Conservation (phyloP, 2,888 invertebrate species). For the Torymus auratus region DNA sequence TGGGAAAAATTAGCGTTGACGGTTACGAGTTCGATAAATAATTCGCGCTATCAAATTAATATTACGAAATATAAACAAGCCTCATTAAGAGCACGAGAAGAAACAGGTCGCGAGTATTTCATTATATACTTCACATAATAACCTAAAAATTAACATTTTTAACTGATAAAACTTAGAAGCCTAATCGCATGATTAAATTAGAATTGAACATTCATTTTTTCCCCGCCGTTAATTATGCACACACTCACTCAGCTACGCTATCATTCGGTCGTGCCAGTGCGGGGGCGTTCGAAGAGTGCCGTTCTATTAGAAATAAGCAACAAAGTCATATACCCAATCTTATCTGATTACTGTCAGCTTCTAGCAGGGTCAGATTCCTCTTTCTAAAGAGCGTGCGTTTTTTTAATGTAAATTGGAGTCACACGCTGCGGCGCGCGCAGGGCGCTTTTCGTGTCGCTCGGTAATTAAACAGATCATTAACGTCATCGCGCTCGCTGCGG, state of each 20-base stretch:
- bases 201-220: slow-evolving; percentile 18
- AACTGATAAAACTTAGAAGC: not conserved
- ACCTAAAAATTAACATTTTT: slow-evolving; percentile 14
- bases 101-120: slow-evolving; percentile 13
- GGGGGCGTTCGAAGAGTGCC: not conserved
- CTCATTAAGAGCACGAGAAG: not conserved
- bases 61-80: slow-evolving; percentile 14
- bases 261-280: not conserved
- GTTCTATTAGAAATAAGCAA: slow-evolving; percentile 43
- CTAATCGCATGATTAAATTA: slow-evolving; percentile 26
- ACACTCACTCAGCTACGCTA: not conserved
- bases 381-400: slow-evolving; percentile 38
- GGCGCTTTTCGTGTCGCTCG: slow-evolving; percentile 66
- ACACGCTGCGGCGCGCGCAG: slow-evolving; percentile 31
- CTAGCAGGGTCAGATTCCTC: not conserved
- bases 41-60: slow-evolving; percentile 12
- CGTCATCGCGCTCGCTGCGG: slow-evolving; percentile 63
- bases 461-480: slow-evolving; percentile 76
- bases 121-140: slow-evolving; percentile 11
- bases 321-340: slow-evolving; percentile 39
- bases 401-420: slow-evolving; percentile 55
- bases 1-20: not conserved
- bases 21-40: slow-evolving; percentile 5
- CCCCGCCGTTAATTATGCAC: slow-evolving; percentile 25
- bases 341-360: slow-evolving; percentile 34